Base-by-base conservation (phyloP, 2,888 invertebrate species). In the Aphidoletes aphidimyza region DNA sequence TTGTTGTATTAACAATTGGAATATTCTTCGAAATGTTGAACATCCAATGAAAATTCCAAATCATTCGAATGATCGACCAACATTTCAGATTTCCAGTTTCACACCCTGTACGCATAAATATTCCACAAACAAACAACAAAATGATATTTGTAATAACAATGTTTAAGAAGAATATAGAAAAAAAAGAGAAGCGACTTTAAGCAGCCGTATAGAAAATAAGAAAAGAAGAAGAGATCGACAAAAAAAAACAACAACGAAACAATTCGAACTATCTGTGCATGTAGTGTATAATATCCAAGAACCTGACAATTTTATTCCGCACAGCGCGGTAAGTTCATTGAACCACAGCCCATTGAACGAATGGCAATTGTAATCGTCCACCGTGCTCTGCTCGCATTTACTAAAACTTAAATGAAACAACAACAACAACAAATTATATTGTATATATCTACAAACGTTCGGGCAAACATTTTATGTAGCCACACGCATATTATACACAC, bases 291-390 rank as follows among this genome's bases (percentile, higher is more conserved):
- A n/a, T 30, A 69, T 69, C 30, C 34, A 26, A 69, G 69, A 69
- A 69, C 69, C 69, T 69, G 69, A 69, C 69, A 69, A 69, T 69
- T 69, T 69, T 69, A 69, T 69, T 69, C 69, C 69, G 69, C 69
- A n/a, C 5, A 69, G 69, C 17, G 14, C n/a, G n/a, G n/a, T n/a
- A 30, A 69, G 69, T 69, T 69, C 69, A 69, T 69, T 69, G 69
- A 69, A 69, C 69, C 69, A 30, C 26, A 30, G n/a, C n/a, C 69
- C 69, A 69, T 30, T 69, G 69, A 69, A 69, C 34, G 69, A 69
- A 69, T 14, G 69, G 69, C 69, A 69, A 69, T 69, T 69, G 69
- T 69, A 69, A 69, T 69, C 69, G 69, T 14, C 30, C 69, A 30
- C 69, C 30, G 69, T 69, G 14, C 30, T 3, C 54, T 54, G 54